phyloP scores from a whole-genome alignment of 2,113 vertebrate genomes.

The Lophotis ruficrista region DNA sequence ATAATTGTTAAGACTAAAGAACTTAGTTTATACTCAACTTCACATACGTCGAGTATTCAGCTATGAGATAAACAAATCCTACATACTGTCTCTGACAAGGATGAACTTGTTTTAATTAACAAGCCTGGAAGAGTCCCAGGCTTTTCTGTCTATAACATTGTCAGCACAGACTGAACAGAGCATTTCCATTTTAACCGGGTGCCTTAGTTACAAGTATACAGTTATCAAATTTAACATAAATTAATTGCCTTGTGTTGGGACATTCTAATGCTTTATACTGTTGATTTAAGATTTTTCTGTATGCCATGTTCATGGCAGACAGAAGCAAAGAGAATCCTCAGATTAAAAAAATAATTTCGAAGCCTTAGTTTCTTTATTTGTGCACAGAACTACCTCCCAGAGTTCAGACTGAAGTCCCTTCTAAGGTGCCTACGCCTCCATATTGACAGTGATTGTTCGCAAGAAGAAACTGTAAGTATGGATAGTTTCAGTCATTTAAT shows the following conservation, averaged over 20 bases:
- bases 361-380: slow-evolving; percentile 61
- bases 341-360: neutral
- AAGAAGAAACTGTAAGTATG: slow-evolving; percentile 41
- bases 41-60: neutral
- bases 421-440: slow-evolving; percentile 72
- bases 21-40: neutral
- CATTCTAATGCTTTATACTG: neutral
- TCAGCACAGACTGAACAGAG: neutral
- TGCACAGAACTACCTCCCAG: slow-evolving; percentile 82
- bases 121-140: neutral
- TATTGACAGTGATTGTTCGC: slow-evolving; percentile 46
- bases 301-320: slow-evolving; percentile 38
- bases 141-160: neutral
- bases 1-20: neutral
- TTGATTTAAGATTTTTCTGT: neutral
- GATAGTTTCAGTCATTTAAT: neutral
- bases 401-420: slow-evolving; percentile 76
- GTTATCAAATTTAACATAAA: neutral
- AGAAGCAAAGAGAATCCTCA: slow-evolving; percentile 35
- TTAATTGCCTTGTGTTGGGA: neutral
- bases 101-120: neutral
- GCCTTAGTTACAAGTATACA: slow-evolving; percentile 24
- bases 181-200: slow-evolving; percentile 33
- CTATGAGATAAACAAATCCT: neutral
- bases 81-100: neutral